Evolutionary conservation across 2,113 vertebrate genomes (phyloP), one percentile per base, ranked within the genome.

Genomic region (Platysternon megacephalum): DNA sequence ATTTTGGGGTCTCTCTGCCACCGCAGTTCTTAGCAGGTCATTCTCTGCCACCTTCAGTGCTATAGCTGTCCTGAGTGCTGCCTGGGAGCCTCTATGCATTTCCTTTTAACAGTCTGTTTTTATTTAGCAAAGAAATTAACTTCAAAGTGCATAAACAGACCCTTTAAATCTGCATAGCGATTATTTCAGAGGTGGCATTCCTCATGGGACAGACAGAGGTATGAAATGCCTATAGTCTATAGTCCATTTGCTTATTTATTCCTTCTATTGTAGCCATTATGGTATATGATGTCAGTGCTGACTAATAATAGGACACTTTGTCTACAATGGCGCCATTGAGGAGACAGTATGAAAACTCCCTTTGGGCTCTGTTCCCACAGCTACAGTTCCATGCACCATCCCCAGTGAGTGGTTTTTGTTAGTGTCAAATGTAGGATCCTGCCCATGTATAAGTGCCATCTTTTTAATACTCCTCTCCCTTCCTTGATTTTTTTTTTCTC

Each of bases 401-500:
- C 53, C 14, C 79, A 39, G 3, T 53, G 11, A 85, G 24, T 85
- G 0, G 35, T 44, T 74, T 84, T 39, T 1, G 17, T 85, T 76
- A 65, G 2, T 2, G 28, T 74, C 3, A 6, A 87, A 39, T 76
- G 68, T 44, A 72, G 52, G 58, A 91, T 90, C 79, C 51, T 94
- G 4, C 1, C 5, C 22, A 42, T 91, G 11, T 53, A 16, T 83
- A 93, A 96, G 56, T 42, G 12, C n/a, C 83, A 21, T 35, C 92
- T 91, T 51, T 90, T 58, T 53, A 1, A 1, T 51, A 4, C 35
- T 19, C 86, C 44, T 68, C 68, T 86, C 88, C 49, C 29, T 7
- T 74, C 29, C 42, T 79, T 93, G 44, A 81, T 78, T 51, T 44
- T 26, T 39, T 39, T 78, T 92, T 93, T 84, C 83, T 86, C 81